Evolutionary conservation across 2,888 invertebrate genomes (phyloP).

Genomic region (Crepidodera aurea): DNA sequence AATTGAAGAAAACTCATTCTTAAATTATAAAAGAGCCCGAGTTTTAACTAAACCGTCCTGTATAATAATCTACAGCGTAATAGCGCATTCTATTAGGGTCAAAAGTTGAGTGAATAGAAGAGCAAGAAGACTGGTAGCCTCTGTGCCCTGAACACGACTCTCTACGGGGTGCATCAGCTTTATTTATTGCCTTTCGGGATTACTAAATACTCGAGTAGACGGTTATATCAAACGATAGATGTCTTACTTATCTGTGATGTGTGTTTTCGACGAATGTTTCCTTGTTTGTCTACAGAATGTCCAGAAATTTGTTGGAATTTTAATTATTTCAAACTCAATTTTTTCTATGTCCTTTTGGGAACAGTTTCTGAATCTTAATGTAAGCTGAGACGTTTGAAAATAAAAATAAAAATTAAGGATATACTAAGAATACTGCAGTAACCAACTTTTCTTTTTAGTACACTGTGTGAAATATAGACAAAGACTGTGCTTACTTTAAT

Average conservation of each 20-base stretch:
- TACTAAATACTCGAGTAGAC: conserved; percentile 23
- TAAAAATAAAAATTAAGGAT: too few species aligned
- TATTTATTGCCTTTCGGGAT: conserved; percentile 25
- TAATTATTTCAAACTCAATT: too few species aligned
- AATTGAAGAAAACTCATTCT: too few species aligned
- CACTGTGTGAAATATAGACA: too few species aligned
- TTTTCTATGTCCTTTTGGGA: too few species aligned
- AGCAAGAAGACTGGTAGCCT: conserved; percentile 25
- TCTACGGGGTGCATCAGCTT: conserved; percentile 20
- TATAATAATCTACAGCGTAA: conserved; percentile 17
- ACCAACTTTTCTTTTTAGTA: too few species aligned
- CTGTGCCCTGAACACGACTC: conserved; percentile 23
- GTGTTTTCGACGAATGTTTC: conserved; percentile 11
- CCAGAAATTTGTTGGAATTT: background rate
- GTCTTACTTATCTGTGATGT: conserved; percentile 24
- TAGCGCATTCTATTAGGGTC: conserved; percentile 22
- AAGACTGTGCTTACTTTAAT: too few species aligned
- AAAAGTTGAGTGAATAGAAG: conserved; percentile 23
- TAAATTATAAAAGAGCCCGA: too few species aligned
- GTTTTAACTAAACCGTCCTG: too few species aligned
- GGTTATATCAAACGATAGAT: conserved; percentile 15
- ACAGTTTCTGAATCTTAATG: too few species aligned
- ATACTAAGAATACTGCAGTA: too few species aligned
- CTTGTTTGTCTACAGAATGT: conserved; percentile 5
- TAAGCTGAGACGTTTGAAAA: too few species aligned